A percentile compares a stretch with the other conserved stretches of the same genome.
Evolutionary conservation across 1,140 invertebrate genomes (phyloP).

Genomic region (Andricus grossulariae): DNA sequence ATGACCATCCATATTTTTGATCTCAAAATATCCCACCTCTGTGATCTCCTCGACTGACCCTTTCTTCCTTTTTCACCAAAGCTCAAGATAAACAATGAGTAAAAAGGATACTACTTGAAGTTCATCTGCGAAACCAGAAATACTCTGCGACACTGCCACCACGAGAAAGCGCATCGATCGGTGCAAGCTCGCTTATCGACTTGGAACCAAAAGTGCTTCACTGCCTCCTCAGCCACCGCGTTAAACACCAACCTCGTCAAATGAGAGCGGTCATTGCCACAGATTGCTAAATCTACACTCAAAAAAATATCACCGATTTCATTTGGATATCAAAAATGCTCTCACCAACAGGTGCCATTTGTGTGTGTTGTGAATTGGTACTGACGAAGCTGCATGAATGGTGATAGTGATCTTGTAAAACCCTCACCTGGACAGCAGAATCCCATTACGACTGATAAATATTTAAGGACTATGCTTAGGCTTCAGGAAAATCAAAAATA

Average conservation of each 20-base stretch:
- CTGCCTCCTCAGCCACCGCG: neutral
- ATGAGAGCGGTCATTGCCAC: no score
- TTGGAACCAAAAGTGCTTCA: slow-evolving; percentile 11
- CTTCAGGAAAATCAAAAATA: no score
- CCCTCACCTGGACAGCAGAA: no score
- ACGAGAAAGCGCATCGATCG: slow-evolving; percentile 8
- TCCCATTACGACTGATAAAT: no score
- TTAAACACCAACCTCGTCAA: no score
- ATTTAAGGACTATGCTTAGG: no score
- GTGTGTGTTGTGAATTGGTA: neutral
- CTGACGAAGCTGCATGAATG: neutral
- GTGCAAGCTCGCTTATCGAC: slow-evolving; percentile 20
- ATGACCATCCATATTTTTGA: neutral
- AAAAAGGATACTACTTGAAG: neutral
- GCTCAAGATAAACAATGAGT: neutral
- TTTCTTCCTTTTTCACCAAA: neutral
- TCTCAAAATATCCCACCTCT: slow-evolving; percentile 12
- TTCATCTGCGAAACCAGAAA: neutral
- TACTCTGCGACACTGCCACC: slow-evolving; percentile 1
- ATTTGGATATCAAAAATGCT: neutral
- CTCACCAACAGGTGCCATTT: neutral
- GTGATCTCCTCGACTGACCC: neutral
- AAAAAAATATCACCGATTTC: neutral
- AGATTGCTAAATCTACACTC: no score
- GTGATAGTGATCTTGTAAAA: neutral